Conservation (phyloP, 2,113 vertebrate genomes). For the Neolamprologus sp. region DNA sequence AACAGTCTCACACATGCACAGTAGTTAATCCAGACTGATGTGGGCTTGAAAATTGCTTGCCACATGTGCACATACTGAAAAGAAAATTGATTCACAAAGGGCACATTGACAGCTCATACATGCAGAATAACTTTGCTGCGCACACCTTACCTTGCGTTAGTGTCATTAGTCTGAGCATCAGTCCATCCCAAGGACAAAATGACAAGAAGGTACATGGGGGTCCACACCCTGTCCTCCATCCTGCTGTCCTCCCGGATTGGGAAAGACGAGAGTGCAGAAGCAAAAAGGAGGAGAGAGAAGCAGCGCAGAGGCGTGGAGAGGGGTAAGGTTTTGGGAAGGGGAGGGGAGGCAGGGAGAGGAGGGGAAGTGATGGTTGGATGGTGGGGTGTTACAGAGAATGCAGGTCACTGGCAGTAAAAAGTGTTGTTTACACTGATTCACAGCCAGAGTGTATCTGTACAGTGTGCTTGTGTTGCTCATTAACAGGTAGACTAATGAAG, state of each 20-base stretch:
- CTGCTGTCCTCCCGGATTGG: constrained; percentile 35
- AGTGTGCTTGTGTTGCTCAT: neutral
- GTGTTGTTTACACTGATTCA: neutral
- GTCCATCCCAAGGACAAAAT: constrained; percentile 54
- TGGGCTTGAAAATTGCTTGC: neutral
- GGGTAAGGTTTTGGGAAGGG: neutral
- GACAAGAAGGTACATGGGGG: constrained; percentile 34
- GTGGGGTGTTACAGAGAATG: neutral
- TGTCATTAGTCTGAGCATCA: constrained; percentile 62
- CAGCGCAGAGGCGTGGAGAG: neutral
- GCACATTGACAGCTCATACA: neutral
- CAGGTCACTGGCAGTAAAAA: neutral
- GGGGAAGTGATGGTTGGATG: neutral
- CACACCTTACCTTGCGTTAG: constrained; percentile 51
- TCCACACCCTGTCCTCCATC: constrained; percentile 59
- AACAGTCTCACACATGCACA: neutral
- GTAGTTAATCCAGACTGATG: neutral
- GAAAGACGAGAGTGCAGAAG: constrained; percentile 9
- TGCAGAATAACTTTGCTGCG: neutral
- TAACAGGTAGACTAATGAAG: neutral
- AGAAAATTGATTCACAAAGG: neutral
- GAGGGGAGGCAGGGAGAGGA: neutral
- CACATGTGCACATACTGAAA: constrained; percentile 28
- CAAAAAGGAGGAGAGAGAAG: neutral
- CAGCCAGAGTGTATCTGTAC: neutral